These are phyloP conservation scores for Macropis europaea DNA, from an alignment of 2,888 invertebrate genomes.

Conservation along the genomic window DNA sequence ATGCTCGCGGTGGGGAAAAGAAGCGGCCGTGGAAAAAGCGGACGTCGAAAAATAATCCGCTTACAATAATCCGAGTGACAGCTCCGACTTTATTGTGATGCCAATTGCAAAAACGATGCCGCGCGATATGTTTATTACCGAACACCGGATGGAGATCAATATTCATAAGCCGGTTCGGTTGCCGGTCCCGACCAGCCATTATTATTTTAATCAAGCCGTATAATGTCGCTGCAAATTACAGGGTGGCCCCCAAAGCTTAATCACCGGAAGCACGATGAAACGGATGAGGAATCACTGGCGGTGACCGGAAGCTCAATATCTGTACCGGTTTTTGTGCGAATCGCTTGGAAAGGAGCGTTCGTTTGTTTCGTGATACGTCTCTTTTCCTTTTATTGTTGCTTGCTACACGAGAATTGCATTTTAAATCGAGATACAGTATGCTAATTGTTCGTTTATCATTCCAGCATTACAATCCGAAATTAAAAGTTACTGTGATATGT, in stretches of 20 bases:
- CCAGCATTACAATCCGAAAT: too few relatives aligned
- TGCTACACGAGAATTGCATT: too few relatives aligned
- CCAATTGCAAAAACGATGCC: constrained; percentile 57
- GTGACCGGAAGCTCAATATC: constrained; percentile 49
- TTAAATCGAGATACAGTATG: too few relatives aligned
- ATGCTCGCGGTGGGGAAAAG: background rate
- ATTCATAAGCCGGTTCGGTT: constrained; percentile 69
- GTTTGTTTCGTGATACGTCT: too few relatives aligned
- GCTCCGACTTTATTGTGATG: constrained; percentile 56
- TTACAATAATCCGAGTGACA: constrained; percentile 57
- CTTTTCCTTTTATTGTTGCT: too few relatives aligned
- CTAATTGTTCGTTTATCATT: too few relatives aligned
- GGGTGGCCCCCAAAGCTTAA: constrained; percentile 61
- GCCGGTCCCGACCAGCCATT: constrained; percentile 62
- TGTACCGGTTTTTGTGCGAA: constrained; percentile 5
- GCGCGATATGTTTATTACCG: constrained; percentile 61
- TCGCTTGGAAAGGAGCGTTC: background rate
- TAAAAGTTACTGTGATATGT: too few relatives aligned
- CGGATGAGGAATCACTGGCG: constrained; percentile 59
- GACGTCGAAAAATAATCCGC: constrained; percentile 48
- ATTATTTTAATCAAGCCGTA: constrained; percentile 68
- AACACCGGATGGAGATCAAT: constrained; percentile 72
- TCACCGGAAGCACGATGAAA: constrained; percentile 69
- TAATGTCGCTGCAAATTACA: constrained; percentile 66
- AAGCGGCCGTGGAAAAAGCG: constrained; percentile 20